Base-by-base conservation (phyloP, 2,797 vertebrate genomes). In the Hybognathus amarus region DNA sequence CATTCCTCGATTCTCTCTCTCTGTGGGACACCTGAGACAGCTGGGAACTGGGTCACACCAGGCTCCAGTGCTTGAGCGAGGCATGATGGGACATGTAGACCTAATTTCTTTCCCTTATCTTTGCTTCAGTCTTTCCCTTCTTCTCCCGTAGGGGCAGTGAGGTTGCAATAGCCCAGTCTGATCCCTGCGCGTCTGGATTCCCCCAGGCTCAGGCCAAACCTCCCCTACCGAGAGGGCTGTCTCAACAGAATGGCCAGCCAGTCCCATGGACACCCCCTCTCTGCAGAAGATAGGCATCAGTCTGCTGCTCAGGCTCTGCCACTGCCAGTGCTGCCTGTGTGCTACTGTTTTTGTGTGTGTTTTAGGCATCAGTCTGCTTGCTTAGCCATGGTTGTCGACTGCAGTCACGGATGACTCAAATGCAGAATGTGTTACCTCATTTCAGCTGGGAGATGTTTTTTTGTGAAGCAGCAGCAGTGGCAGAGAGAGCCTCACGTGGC, bases 21-120 rank as follows among this genome's bases (percentile, higher is more conserved):
- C 47, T 47, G 50, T 22, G 24, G 24, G 85, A 61, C 81, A 77
- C 82, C 77, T 64, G 77, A 86, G 81, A 76, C 10, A n/a, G 18
- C 42, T 83, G 71, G 61, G 61, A 86, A 83, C 63, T 86, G 80
- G 85, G 80, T 69, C 76, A 75, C 13, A 68, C n/a, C n/a, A n/a
- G 61, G 47, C 61, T 77, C 30, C 17, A 66, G n/a, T 83, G 64
- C 71, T 86, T 74, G 77, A 54, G 85, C 54, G 2, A 54, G 52
- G 77, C 70, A 80, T 80, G 63, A 80, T 83, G 77, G 82, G 85
- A 76, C 64, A 27, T n/a, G 56, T 52, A 83, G 80, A 82, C 83
- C 83, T 80, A 47, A 84, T 88, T 88, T 86, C 54, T 70, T 79
- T 71, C 27, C 36, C 73, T 68, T 30, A 52, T 76, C 33, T n/a